phyloP scores from a whole-genome alignment of 2,888 invertebrate species.

The Chrysolina oricalcia region DNA sequence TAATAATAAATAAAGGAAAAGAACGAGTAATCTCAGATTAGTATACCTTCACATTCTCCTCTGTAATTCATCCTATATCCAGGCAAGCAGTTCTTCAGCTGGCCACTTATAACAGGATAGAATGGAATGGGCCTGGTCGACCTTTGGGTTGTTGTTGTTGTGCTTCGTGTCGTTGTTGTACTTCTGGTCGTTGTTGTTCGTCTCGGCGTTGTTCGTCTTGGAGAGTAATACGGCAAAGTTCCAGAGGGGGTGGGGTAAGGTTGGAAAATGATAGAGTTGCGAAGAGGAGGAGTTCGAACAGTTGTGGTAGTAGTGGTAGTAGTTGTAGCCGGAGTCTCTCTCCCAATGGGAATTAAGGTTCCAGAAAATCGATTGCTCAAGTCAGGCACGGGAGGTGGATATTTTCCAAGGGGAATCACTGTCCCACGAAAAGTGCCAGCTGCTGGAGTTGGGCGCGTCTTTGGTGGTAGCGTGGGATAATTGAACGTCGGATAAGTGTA shows the following conservation, averaged over 20 bases:
- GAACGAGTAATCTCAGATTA: not conserved
- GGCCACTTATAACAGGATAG: constrained; percentile 62
- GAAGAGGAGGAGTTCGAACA: constrained; percentile 4
- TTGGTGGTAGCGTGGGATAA: not conserved
- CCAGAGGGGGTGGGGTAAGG: constrained; percentile 36
- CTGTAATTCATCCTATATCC: constrained; percentile 75
- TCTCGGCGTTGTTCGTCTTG: constrained; percentile 30
- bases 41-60: constrained; percentile 77
- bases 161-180: constrained; percentile 25
- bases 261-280: constrained; percentile 24
- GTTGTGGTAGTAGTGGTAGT: constrained; percentile 25
- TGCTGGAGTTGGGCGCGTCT: not conserved
- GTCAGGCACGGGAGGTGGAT: not conserved
- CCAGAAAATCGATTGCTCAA: constrained; percentile 28
- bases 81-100: constrained; percentile 73
- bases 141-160: not conserved
- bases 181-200: constrained; percentile 18
- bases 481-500: constrained; percentile 7
- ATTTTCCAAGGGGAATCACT: not conserved
- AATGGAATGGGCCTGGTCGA: constrained; percentile 26
- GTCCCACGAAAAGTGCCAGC: not conserved
- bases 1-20: too few species aligned
- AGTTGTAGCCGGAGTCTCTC: constrained; percentile 10
- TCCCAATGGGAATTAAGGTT: constrained; percentile 38
- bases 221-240: constrained; percentile 40